Conservation (phyloP, 1,140 invertebrate genomes). For the Neodiprion virginianus region DNA sequence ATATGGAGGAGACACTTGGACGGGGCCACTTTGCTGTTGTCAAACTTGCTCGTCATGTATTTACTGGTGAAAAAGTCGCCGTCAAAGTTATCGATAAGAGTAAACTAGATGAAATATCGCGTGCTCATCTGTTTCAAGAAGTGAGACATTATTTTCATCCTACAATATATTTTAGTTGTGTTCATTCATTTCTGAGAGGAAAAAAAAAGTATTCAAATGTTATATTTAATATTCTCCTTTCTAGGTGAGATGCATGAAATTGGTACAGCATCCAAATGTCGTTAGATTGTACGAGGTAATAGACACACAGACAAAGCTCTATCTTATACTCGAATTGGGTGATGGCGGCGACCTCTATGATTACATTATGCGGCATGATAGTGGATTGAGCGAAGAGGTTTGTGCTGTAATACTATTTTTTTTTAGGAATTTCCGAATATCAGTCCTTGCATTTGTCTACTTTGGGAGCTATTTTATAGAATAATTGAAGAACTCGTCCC, state of each 20-base stretch:
- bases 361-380: constrained; percentile 97
- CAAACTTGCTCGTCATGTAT: constrained; percentile 97
- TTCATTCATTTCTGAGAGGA: constrained; percentile 32
- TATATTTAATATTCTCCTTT: constrained; percentile 60
- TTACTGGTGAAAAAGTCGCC: constrained; percentile 98
- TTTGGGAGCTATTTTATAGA: too few relatives aligned
- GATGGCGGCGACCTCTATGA: constrained; percentile 99
- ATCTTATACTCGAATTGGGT: constrained; percentile 96
- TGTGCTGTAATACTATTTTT: neutral
- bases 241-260: constrained; percentile 96
- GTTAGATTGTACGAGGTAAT: constrained; percentile 98
- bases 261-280: constrained; percentile 98
- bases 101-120: constrained; percentile 95
- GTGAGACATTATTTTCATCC: constrained; percentile 57
- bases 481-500: too few relatives aligned
- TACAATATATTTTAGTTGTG: constrained; percentile 29
- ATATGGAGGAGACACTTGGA: constrained; percentile 93
- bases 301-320: constrained; percentile 95
- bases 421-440: too few relatives aligned
- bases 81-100: constrained; percentile 98
- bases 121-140: constrained; percentile 96
- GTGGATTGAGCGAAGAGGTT: constrained; percentile 71
- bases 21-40: constrained; percentile 99
- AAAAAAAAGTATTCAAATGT: constrained; percentile 8
- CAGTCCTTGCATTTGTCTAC: too few relatives aligned